Evolutionary conservation across 2,113 vertebrate genomes (phyloP).

Genomic region (Xiphorhynchus elegans): DNA sequence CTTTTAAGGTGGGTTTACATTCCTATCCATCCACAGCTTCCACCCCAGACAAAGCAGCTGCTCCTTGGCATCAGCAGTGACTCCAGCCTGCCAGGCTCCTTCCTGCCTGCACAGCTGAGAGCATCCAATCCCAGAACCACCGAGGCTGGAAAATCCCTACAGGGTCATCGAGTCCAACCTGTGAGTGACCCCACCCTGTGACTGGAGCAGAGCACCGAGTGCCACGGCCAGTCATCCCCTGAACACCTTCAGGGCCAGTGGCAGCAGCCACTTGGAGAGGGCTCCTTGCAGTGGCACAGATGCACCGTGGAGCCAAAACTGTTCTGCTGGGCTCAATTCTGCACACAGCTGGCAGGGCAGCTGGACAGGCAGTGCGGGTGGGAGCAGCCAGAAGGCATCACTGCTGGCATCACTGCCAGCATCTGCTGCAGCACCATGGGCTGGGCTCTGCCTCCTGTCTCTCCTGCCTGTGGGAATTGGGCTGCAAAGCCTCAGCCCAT

Average conservation of each 20-base stretch:
- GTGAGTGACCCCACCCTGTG: neutral
- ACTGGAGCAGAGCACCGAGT: neutral
- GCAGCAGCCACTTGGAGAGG: neutral
- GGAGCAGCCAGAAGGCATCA: neutral
- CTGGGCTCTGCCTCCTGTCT: neutral
- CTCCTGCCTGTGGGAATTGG: fast-evolving
- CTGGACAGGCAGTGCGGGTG: neutral
- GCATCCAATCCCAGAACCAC: neutral
- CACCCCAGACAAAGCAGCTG: neutral
- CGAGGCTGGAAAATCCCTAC: neutral
- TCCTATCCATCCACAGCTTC: neutral
- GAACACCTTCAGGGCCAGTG: neutral
- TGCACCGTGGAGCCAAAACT: neutral
- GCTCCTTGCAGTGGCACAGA: fast-evolving
- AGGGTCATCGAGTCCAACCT: neutral
- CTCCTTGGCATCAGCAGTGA: neutral
- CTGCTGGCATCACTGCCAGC: neutral
- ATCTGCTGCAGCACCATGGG: fast-evolving
- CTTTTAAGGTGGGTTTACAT: neutral
- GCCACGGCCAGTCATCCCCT: neutral
- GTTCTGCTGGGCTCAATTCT: neutral
- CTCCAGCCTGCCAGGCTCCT: neutral
- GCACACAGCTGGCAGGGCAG: neutral
- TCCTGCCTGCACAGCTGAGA: neutral
- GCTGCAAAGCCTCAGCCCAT: neutral